Base-by-base conservation (phyloP, 2,888 invertebrate genomes). In the Pachymerium ferrugineum region DNA sequence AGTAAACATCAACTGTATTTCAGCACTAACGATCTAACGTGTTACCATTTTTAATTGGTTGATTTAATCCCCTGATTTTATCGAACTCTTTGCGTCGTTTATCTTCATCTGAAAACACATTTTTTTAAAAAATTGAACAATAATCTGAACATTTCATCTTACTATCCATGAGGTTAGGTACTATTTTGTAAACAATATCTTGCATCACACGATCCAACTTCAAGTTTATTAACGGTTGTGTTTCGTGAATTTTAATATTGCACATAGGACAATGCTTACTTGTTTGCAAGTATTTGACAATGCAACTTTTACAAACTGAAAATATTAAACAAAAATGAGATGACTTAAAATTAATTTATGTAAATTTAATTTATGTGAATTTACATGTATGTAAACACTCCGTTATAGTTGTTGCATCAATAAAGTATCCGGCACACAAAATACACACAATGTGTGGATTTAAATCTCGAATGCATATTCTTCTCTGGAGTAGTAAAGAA, bases 121-220 rank as follows among this genome's bases (percentile, higher is more conserved):
- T 35, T 14, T 19, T n/a, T 54, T 74, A 67, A 74, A 14, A 16
- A 35, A 35, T 12, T 35, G 38, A 12, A 12, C 38, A 8, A 12
- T 35, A 12, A 35, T 12, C 38, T 12, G n/a, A n/a, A n/a, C n/a
- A n/a, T n/a, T n/a, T n/a, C n/a, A n/a, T 81, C 89, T 87, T 84
- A 94, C 95, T 91, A 83, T 94, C 92, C 85, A 95, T 94, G 76
- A 97, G 86, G 82, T 96, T 92, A 76, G 98, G 98, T 78, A 99
- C 98, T 80, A 99, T 86, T 87, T 98, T 99, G 85, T 96, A 98
- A 77, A 99, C 98, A 83, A 99, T 97, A 85, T 99, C 98, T 86
- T 99, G 98, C 95, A 99, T 96, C 78, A 98, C 98, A 81, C 98
- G 88, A 86, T 99, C 99, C 86, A 96, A 97, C 82, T 83, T 96